A percentile compares a stretch with the other conserved stretches of the same genome.
Conservation (phyloP, 2,888 invertebrate species). For the Polydrusus tereticollis region DNA sequence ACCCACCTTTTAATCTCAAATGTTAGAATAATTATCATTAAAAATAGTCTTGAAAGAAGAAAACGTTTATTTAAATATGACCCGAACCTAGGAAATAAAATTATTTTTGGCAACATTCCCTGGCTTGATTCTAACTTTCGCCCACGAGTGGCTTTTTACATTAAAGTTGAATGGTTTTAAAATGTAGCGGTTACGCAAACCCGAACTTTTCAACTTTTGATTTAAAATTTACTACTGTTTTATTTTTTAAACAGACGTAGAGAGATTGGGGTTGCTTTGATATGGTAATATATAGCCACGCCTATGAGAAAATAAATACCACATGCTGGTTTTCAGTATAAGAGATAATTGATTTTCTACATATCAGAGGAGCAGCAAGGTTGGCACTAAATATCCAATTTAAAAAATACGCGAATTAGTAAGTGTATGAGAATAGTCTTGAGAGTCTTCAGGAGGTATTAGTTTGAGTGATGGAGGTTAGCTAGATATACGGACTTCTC, state of each 20-base stretch:
- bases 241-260: neutral
- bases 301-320: neutral
- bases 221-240: constrained; percentile 7
- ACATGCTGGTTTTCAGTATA: neutral
- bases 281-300: neutral
- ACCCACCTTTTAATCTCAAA: too few species aligned
- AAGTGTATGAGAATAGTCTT: too few species aligned
- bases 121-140: constrained; percentile 20
- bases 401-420: too few species aligned
- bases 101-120: constrained; percentile 23
- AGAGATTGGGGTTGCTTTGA: neutral
- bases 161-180: constrained; percentile 14
- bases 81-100: neutral
- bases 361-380: too few species aligned
- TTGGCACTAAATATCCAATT: too few species aligned
- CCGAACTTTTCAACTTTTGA: neutral
- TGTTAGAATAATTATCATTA: too few species aligned
- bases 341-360: too few species aligned
- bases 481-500: too few species aligned
- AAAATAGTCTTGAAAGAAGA: too few species aligned
- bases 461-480: too few species aligned
- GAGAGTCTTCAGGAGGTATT: too few species aligned
- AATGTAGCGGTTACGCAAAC: neutral
- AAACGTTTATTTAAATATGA: neutral
- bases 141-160: constrained; percentile 22